These are phyloP conservation scores for Drosophila incognita DNA, from an alignment of 2,888 invertebrate species.

Conservation along the genomic window DNA sequence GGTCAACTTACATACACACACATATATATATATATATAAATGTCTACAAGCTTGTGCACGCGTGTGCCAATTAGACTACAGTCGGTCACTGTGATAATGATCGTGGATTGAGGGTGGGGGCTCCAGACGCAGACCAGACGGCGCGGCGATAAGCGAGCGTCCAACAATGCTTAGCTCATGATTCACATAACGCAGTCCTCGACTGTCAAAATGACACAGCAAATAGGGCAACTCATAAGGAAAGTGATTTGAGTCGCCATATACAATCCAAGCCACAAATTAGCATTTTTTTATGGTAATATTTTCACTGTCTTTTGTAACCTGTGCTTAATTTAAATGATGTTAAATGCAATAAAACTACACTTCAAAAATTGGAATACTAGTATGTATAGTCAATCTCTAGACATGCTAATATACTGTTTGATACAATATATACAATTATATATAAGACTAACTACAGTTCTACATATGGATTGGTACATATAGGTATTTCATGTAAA, in stretches of 20 bases:
- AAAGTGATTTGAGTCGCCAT: neutral
- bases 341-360: no score
- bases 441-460: no score
- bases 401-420: no score
- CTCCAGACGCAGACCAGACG: conserved; percentile 56
- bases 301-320: neutral
- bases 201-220: neutral
- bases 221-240: neutral
- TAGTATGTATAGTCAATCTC: no score
- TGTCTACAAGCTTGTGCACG: neutral
- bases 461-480: no score
- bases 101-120: conserved; percentile 8
- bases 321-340: neutral
- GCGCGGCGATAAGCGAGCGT: conserved; percentile 63
- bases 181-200: conserved; percentile 18
- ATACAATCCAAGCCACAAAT: neutral
- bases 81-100: conserved; percentile 43
- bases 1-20: neutral
- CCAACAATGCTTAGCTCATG: conserved; percentile 16
- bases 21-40: fast-evolving
- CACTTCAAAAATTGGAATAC: no score
- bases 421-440: no score
- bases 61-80: conserved; percentile 40
- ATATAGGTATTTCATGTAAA: no score
- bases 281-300: neutral